A percentile compares a stretch with the other conserved stretches of the same genome.
phyloP scores from a whole-genome alignment of 2,888 invertebrate species.

The Protonemura montana region DNA sequence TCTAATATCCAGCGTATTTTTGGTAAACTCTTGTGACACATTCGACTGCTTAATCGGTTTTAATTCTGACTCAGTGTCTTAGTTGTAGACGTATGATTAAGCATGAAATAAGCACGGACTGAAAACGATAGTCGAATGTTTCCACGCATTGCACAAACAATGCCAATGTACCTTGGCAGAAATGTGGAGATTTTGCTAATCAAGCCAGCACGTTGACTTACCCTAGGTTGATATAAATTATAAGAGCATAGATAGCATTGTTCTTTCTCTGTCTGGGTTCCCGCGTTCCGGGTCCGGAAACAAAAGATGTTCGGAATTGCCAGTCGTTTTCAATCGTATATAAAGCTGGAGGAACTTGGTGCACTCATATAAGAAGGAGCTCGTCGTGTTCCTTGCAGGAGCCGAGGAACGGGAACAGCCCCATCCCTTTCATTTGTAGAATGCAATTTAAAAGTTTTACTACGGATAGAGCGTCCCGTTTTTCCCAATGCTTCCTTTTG shows the following conservation, averaged over 20 bases:
- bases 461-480: constrained; percentile 47
- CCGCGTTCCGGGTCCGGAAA: constrained; percentile 41
- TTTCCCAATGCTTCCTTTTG: constrained; percentile 44
- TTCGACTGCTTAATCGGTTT: too few species aligned
- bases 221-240: neutral
- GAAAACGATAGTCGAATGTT: too few species aligned
- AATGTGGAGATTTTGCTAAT: neutral
- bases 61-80: too few species aligned
- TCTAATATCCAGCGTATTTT: too few species aligned
- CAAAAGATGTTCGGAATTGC: constrained; percentile 49
- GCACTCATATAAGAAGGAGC: constrained; percentile 35
- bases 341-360: constrained; percentile 43
- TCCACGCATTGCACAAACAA: too few species aligned
- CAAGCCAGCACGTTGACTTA: neutral
- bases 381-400: neutral
- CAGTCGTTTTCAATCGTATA: constrained; percentile 48
- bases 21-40: too few species aligned
- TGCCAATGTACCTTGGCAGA: neutral
- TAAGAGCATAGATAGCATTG: neutral
- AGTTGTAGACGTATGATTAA: too few species aligned
- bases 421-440: constrained; percentile 45
- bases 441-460: constrained; percentile 51
- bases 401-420: neutral
- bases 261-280: constrained; percentile 28
- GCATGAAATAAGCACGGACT: too few species aligned